Base-by-base conservation (phyloP, 2,888 invertebrate genomes). In the Zelleria hepariella region DNA sequence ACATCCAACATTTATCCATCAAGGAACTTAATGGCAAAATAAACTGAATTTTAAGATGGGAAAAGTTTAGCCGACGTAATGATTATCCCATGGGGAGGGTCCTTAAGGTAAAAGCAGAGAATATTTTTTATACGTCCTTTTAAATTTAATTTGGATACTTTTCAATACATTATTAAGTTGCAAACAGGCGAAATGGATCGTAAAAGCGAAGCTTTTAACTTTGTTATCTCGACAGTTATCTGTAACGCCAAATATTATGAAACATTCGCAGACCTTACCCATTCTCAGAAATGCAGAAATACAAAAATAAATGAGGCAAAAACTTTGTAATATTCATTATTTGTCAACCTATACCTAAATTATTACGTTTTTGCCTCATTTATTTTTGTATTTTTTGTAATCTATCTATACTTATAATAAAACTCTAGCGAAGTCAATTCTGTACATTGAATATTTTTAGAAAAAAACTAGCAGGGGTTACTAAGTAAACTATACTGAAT, bases 111-210 rank as follows among this genome's bases (percentile, higher is more conserved):
- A 71, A 66, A 68, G 65, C 61, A 63, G 72, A 68, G 73, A 74
- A 77, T 71, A 74, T 72, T 67, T 65, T 62, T 42, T 42, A 42
- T 42, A 42, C 32, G 63, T 59, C 59, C 69, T 69, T 77, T 76
- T 75, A 71, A 73, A 84, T 80, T 80, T 80, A 83, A 85, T 84
- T 80, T 82, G 74, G 75, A 74, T 79, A 71, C 78, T 84, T 82
- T 80, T 72, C 79, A 75, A 82, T 84, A 78, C 78, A 81, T 83
- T 82, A 84, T 84, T 83, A 80, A 72, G 73, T 80, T 77, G 10
- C 77, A 75, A 81, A 79, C 72, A 76, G 75, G 75, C 79, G 75
- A 79, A 84, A 83, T 78, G 83, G 76, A 80, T 83, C 78, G 77
- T 78, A 81, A 75, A 78, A 75, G 68, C 69, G 65, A 15, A 15